Evolutionary conservation across 2,797 vertebrate species (phyloP).

Genomic region (Antennarius maculatus): DNA sequence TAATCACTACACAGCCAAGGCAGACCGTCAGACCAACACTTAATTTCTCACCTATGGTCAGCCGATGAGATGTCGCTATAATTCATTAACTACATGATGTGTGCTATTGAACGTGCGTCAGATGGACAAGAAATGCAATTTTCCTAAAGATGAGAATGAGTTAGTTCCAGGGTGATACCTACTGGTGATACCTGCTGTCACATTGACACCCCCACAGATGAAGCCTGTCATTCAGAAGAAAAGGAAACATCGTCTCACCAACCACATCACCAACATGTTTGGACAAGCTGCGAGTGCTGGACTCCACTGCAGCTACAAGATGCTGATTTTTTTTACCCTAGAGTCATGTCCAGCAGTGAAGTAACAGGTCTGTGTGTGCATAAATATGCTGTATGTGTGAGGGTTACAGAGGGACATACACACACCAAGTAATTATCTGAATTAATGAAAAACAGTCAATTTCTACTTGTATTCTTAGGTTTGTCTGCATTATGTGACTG

Average conservation of each 20-base stretch:
- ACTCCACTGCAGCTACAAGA: neutral
- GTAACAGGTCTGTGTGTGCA: neutral
- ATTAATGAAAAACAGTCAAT: neutral
- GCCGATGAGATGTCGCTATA: slow-evolving; percentile 51
- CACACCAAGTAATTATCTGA: neutral
- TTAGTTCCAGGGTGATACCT: slow-evolving; percentile 68
- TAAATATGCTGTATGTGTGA: too few relatives aligned
- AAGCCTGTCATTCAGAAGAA: slow-evolving; percentile 66
- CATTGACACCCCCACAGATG: slow-evolving; percentile 46
- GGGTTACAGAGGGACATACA: neutral
- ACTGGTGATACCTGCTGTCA: slow-evolving; percentile 56
- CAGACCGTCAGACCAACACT: slow-evolving; percentile 35
- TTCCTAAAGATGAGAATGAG: slow-evolving; percentile 72
- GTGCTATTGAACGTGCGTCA: slow-evolving; percentile 54
- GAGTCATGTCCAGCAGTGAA: neutral
- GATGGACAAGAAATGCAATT: slow-evolving; percentile 60
- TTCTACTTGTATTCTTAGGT: neutral
- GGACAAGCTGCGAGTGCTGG: slow-evolving; percentile 23
- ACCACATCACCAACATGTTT: slow-evolving; percentile 30
- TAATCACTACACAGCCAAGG: slow-evolving; percentile 57
- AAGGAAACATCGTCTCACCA: slow-evolving; percentile 42
- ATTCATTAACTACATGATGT: slow-evolving; percentile 67
- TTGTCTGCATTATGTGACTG: neutral
- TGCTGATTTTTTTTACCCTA: slow-evolving; percentile 15
- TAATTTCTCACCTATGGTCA: slow-evolving; percentile 61